Base-by-base conservation (phyloP, 2,113 vertebrate genomes). In the Entelurus aequoreus region DNA sequence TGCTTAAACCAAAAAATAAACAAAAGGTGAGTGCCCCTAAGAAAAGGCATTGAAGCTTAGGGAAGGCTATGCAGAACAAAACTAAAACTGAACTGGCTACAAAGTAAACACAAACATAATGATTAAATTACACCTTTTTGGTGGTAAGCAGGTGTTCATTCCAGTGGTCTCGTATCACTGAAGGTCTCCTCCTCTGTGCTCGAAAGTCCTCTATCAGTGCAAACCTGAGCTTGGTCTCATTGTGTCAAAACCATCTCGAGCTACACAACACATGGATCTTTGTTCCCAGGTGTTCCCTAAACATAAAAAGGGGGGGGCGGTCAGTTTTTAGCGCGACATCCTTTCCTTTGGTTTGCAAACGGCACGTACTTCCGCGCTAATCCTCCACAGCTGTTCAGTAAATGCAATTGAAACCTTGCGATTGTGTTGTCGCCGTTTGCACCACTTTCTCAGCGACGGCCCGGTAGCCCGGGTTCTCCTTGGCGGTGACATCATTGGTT, bases 401-500 rank as follows among this genome's bases (percentile, higher is more conserved):
- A 89, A 84, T 82, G 81, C 67, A 68, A 69, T 84, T 82, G 81
- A 82, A 69, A 77, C 49, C 53, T 12, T 28, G 68, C 78, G 72
- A 85, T 78, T 80, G 79, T 75, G 67, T 46, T 47, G 60, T 77
- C 82, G 82, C 81, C 12, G 71, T 68, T 78, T 63, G 42, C 66
- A 57, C 60, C 60, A 73, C 71, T 77, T 81, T 82, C 80, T 84
- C 71, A 68, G 62, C 71, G 64, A 65, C 64, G 65, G 68, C 19
- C 79, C 73, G 54, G 80, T 88, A 84, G 78, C 81, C 67, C 37
- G 14, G 69, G 69, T 69, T 75, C 69, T 80, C 70, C 80, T 79
- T 55, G 75, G 72, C 61, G 69, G 74, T 89, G 86, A 88, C 85
- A 85, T 90, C 86, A 87, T 78, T 35, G 75, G 80, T 81, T 71